Evolutionary conservation across 2,113 vertebrate genomes (phyloP), one percentile per base, ranked within the genome.

Genomic region (Aphyosemion australe): DNA sequence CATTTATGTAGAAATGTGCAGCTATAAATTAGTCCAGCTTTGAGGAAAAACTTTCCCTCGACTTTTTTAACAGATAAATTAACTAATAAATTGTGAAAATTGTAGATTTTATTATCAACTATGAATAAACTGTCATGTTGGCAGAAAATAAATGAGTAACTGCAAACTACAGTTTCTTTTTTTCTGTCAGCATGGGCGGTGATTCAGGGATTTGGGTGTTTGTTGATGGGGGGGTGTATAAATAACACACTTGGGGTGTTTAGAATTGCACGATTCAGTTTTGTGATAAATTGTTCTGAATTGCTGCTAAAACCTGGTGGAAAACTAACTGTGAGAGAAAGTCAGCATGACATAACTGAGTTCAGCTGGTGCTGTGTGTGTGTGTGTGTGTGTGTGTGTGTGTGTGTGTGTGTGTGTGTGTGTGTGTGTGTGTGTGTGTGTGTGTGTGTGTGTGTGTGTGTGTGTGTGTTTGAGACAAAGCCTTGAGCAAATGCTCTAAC

Each of bases 401-500:
- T 61, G 51, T 61, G 60, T 21, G 50, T 18, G 59, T 31, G 65
- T 10, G 73, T 37, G 62, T 19, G 39, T 12, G 47, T 26, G 64
- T 56, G 60, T 19, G 47, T 34, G 58, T 26, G 21, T 26, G 41
- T 55, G 47, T 48, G 45, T 66, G 46, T 57, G 42, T 48, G 59
- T 42, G 64, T 65, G 60, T 52, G 49, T 61, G 51, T 61, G 60
- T 21, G 50, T 18, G 59, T 31, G 65, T 10, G 73, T 37, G 62
- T 19, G 39, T 12, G 47, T 26, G 64, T 56, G 60, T 19, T 51
- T 34, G 58, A 39, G 43, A 43, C 52, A 49, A 62, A 71, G 70
- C 76, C 80, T 68, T 61, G 59, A 82, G 82, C 79, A 63, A 79
- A 74, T 56, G 66, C 48, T 61, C 6, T 72, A 76, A 86, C 58